These are phyloP conservation scores for Nephrotoma appendiculata DNA, from an alignment of 2,888 invertebrate genomes.

Conservation along the genomic window DNA sequence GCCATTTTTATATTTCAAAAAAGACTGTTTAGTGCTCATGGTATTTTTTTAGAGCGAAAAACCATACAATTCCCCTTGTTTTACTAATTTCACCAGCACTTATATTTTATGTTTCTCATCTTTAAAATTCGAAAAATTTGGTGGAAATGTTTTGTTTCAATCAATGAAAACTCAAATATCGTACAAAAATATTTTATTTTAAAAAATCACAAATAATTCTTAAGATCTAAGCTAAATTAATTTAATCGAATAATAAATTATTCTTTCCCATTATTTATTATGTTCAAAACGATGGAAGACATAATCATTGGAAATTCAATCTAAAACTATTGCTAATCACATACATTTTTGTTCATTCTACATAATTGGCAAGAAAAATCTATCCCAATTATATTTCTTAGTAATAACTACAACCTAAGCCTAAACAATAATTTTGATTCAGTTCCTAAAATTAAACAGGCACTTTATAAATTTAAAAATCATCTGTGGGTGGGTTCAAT, in stretches of 20 bases:
- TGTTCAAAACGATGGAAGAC: background rate
- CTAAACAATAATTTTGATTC: background rate
- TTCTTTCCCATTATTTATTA: background rate
- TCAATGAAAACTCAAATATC: background rate
- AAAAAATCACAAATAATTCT: background rate
- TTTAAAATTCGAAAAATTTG: no score
- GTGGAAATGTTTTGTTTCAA: background rate
- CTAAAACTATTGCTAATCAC: background rate
- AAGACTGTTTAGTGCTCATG: no score
- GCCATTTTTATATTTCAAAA: no score
- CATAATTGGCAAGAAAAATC: background rate
- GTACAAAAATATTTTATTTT: background rate
- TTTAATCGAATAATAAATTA: background rate
- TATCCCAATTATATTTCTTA: background rate
- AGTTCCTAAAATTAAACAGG: background rate
- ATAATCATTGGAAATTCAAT: background rate
- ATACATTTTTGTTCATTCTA: background rate
- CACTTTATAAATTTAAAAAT: background rate
- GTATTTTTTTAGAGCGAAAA: no score
- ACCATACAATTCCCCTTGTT: no score
- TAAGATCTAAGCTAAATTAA: background rate
- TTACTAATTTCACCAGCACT: no score
- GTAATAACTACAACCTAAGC: background rate
- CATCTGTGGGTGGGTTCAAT: background rate
- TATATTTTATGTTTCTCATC: no score